phyloP scores from a whole-genome alignment of 2,113 vertebrate genomes.

The Oxygymnocypris stewartii region DNA sequence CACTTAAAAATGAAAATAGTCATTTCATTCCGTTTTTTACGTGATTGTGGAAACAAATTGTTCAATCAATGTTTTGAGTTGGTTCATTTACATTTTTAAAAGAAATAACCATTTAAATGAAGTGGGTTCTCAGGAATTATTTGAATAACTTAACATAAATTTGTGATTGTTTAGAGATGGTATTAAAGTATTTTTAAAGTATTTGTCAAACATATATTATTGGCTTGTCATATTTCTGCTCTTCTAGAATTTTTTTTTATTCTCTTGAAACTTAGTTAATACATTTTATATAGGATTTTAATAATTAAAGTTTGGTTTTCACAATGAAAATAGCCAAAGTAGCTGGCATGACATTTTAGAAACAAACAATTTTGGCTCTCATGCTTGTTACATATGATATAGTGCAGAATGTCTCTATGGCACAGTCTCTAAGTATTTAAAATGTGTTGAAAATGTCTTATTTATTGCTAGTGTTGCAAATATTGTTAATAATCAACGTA shows the following conservation, averaged over 20 bases:
- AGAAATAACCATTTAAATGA: not conserved
- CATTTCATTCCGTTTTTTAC: no score
- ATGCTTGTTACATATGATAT: not conserved
- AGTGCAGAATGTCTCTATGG: not conserved
- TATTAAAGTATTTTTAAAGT: no score
- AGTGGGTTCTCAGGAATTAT: not conserved
- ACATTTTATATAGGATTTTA: no score
- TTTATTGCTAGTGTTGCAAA: not conserved
- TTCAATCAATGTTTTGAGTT: no score
- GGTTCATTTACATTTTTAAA: not conserved
- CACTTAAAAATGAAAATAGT: not conserved
- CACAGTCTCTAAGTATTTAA: not conserved
- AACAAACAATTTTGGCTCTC: not conserved
- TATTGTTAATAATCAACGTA: not conserved
- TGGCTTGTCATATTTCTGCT: not conserved
- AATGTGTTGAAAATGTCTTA: not conserved
- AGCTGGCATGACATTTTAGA: not conserved
- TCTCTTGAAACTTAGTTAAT: not conserved
- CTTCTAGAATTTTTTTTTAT: not conserved
- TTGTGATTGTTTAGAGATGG: not conserved
- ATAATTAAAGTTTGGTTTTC: not conserved
- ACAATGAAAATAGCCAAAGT: not conserved
- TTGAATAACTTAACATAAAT: not conserved
- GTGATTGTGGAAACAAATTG: no score
- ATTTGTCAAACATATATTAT: not conserved